Base-by-base conservation (phyloP, 2,797 vertebrate species). In the Darevskia mixta region DNA sequence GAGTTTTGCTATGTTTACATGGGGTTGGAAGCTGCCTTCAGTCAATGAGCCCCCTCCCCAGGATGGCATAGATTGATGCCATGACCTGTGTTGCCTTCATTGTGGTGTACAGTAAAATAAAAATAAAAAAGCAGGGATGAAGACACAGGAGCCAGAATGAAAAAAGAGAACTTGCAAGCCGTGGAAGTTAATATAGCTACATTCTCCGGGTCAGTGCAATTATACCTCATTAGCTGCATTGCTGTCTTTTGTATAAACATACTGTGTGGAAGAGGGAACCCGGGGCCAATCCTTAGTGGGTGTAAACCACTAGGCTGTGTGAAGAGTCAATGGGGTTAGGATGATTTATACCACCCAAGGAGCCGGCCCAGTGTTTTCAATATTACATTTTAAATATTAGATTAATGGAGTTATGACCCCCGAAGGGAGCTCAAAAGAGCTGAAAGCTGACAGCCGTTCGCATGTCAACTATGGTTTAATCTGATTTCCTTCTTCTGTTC, bases 391-490 rank as follows among this genome's bases (percentile, higher is more conserved):
- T 81, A 66, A n/a, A 18, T 81, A 66, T 87, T 45, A 89, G 91
- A 71, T 3, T 3, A 86, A 86, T 85, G 25, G 78, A 93, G 81
- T 75, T 87, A 82, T 58, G 80, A 90, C 88, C 86, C 49, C 72
- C 66, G 83, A 78, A 86, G 79, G 71, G 61, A 41, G 64, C 61
- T 75, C 83, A 75, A 89, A 85, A 89, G 61, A 83, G 45, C 73
- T 75, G 38, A 79, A 88, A 92, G 75, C 64, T 25, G 0, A 55
- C 9, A 55, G 81, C 81, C 84, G 86, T 67, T 61, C 61, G 78
- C 88, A 55, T 84, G 90, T 86, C 92, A 93, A 91, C 87, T 95
- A 90, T 90, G 83, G 79, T 93, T 94, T 92, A 93, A 91, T 87
- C 93, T 90, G 86, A 92, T 91, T 88, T 90, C 89, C 82, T 87